Percentiles rank a stretch among this genome's conserved stretches.
phyloP scores from a whole-genome alignment of 2,113 vertebrate species.

The Odontophorus gujanensis region DNA sequence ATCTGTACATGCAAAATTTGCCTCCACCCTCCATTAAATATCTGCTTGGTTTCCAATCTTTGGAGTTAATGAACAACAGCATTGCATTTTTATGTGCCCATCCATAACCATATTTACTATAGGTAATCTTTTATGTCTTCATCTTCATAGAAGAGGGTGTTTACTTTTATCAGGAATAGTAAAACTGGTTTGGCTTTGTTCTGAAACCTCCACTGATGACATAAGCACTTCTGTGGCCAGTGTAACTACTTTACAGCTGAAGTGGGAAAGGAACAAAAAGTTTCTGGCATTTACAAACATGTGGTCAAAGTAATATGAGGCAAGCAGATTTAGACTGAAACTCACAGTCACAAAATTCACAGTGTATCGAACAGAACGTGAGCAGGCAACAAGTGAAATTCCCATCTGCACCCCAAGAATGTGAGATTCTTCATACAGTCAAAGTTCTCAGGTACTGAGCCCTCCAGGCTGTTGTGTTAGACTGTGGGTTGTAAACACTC shows the following conservation, averaged over 20 bases:
- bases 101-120: constrained; percentile 26
- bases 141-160: neutral
- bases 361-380: neutral
- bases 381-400: neutral
- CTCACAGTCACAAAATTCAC: neutral
- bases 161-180: neutral
- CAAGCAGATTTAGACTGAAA: neutral
- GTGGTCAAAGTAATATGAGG: neutral
- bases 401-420: neutral
- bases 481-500: neutral
- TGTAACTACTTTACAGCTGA: neutral
- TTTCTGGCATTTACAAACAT: neutral
- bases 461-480: neutral
- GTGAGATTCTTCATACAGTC: neutral
- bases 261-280: neutral
- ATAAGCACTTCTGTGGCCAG: neutral
- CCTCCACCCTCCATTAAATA: constrained; percentile 24
- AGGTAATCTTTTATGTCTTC: constrained; percentile 7
- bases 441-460: neutral
- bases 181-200: constrained; percentile 15
- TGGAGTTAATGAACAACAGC: constrained; percentile 46
- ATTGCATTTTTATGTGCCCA: constrained; percentile 35
- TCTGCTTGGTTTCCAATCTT: neutral
- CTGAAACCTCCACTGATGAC: neutral
- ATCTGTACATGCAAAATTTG: neutral